Conservation (phyloP, 2,113 vertebrate species). For the Clarias batrachus region DNA sequence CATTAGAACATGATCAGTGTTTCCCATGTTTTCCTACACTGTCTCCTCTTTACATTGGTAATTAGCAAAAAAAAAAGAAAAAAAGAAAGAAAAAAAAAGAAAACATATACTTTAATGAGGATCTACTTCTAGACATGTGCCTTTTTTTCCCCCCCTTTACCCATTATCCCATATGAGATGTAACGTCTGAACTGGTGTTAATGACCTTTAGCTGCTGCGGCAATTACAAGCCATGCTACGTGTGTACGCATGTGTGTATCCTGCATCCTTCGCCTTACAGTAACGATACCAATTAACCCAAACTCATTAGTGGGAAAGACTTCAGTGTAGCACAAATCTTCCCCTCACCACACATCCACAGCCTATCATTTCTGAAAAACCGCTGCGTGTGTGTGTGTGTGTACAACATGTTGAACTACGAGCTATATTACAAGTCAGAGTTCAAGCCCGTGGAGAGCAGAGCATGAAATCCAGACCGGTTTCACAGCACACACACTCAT, state of each 20-base stretch:
- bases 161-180: slow-evolving; percentile 60
- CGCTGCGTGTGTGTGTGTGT: slow-evolving; percentile 44
- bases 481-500: slow-evolving; percentile 36
- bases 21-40: slow-evolving; percentile 50
- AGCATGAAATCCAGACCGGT: slow-evolving; percentile 50
- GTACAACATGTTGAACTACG: slow-evolving; percentile 55
- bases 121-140: slow-evolving; percentile 58
- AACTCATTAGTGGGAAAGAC: slow-evolving; percentile 75
- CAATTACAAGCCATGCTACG: slow-evolving; percentile 72
- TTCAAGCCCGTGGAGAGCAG: slow-evolving; percentile 57
- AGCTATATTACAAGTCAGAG: slow-evolving; percentile 71
- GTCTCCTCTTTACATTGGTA: slow-evolving; percentile 59
- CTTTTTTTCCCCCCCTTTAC: slow-evolving; percentile 55
- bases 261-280: slow-evolving; percentile 70
- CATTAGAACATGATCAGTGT: slow-evolving; percentile 31
- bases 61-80: slow-evolving; percentile 58
- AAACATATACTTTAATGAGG: slow-evolving; percentile 71
- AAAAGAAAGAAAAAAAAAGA: slow-evolving; percentile 64
- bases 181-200: slow-evolving; percentile 66
- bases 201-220: slow-evolving; percentile 74
- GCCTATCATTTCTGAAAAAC: slow-evolving; percentile 69
- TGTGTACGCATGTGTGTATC: slow-evolving; percentile 56
- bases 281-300: slow-evolving; percentile 79
- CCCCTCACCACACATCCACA: slow-evolving; percentile 63
- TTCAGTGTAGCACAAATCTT: slow-evolving; percentile 71